These are phyloP conservation scores for Rattus rattus DNA, from an alignment of 2,113 vertebrate species.

Conservation along the genomic window DNA sequence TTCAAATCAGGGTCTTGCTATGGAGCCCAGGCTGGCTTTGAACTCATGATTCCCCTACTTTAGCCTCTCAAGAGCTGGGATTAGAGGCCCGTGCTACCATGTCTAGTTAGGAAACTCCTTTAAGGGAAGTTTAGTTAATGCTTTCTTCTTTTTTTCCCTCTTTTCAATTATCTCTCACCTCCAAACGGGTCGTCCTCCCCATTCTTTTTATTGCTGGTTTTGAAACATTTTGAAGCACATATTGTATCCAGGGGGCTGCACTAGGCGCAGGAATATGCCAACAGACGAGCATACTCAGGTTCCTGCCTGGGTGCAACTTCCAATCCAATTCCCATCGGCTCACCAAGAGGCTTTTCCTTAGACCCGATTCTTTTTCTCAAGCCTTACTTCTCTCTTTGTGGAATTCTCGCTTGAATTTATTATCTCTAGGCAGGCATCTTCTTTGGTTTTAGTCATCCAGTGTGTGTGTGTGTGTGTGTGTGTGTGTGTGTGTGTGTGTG, in stretches of 20 bases:
- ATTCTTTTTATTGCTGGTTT: neutral
- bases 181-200: neutral
- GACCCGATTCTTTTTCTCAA: neutral
- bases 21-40: neutral
- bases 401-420: conserved; percentile 45
- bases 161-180: neutral
- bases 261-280: neutral
- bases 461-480: neutral
- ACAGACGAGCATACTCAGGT: neutral
- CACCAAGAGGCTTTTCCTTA: neutral
- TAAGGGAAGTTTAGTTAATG: neutral
- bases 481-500: neutral
- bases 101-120: neutral
- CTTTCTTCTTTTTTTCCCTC: too few relatives aligned
- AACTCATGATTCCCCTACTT: neutral
- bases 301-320: neutral
- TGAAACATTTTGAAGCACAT: neutral
- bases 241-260: too few relatives aligned
- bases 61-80: neutral
- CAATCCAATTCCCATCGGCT: neutral
- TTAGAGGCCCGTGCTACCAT: neutral
- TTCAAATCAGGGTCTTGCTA: neutral
- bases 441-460: neutral
- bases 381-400: neutral
- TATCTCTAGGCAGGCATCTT: neutral